phyloP scores from a whole-genome alignment of 92 coral and sea anemone genomes.

The Palythoa heliodiscus region DNA sequence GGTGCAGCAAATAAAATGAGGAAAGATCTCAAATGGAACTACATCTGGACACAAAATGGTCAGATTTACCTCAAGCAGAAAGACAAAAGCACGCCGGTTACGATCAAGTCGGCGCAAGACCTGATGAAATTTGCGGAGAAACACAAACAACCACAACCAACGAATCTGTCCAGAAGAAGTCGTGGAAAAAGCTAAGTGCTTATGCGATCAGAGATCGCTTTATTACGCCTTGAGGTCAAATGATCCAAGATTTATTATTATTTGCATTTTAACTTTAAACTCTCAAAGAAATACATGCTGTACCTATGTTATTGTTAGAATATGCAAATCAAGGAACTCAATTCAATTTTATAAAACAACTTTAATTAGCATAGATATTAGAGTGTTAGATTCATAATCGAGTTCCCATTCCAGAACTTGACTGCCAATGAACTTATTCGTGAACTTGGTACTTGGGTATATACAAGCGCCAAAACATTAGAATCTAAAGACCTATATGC shows the following conservation, averaged over 20 bases:
- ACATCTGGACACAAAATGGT: conserved; percentile 27
- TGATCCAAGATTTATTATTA: conserved; percentile 15
- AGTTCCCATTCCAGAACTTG: conserved; percentile 39
- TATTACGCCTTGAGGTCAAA: conserved; percentile 16
- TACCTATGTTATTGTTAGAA: conserved; percentile 29
- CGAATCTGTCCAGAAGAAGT: conserved; percentile 30
- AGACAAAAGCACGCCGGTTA: conserved; percentile 2
- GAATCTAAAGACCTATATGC: conserved; percentile 32
- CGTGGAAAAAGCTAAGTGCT: conserved; percentile 30
- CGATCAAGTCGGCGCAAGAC: conserved; percentile 25
- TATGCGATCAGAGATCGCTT: conserved; percentile 33
- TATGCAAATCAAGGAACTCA: conserved; percentile 37
- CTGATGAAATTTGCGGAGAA: conserved; percentile 11
- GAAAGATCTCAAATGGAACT: conserved; percentile 18
- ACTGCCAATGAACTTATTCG: conserved; percentile 30
- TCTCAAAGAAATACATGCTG: conserved; percentile 25
- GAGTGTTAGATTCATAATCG: conserved; percentile 34
- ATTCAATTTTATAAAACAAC: conserved; percentile 19
- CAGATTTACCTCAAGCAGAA: conserved; percentile 22
- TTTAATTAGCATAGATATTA: conserved; percentile 18
- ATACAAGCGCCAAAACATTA: conserved; percentile 18
- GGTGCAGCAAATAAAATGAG: conserved; percentile 18
- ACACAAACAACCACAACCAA: conserved; percentile 31
- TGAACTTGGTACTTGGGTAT: conserved; percentile 39
- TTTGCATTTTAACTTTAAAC: conserved; percentile 14